Evolutionary conservation across 1,140 invertebrate species (phyloP).

Genomic region (Drosophila truncata): DNA sequence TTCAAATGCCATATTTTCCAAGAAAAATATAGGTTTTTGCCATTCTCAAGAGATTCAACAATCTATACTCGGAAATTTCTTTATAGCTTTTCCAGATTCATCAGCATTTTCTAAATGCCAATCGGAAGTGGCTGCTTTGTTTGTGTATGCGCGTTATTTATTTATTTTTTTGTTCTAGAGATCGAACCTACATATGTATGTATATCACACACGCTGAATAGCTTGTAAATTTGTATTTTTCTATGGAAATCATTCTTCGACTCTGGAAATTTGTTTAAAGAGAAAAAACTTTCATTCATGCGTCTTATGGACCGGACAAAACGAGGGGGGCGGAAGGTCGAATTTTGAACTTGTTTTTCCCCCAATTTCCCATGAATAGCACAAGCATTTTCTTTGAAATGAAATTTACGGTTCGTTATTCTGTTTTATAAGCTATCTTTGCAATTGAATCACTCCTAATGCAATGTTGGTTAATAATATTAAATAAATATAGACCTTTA

Average conservation of each 20-base stretch:
- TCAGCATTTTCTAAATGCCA: constrained; percentile 20
- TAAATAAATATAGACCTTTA: neutral
- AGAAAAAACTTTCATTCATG: constrained; percentile 50
- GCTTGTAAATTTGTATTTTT: constrained; percentile 37
- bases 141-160: constrained; percentile 36
- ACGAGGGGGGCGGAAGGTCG: neutral
- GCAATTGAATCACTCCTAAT: neutral
- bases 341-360: constrained; percentile 29
- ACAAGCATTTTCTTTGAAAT: neutral
- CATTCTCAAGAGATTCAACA: neutral
- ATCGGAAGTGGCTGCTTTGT: constrained; percentile 25
- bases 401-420: neutral
- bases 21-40: neutral
- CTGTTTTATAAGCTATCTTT: neutral
- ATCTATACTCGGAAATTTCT: neutral
- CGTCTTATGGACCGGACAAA: neutral
- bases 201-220: neutral
- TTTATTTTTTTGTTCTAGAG: constrained; percentile 38
- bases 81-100: constrained; percentile 12
- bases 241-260: constrained; percentile 17
- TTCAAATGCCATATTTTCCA: neutral
- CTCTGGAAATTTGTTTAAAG: constrained; percentile 39
- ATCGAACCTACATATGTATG: too few relatives aligned
- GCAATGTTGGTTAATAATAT: neutral
- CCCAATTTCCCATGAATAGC: constrained; percentile 7